Base-by-base conservation (phyloP, 2,888 invertebrate species). In the Drosophila kambysellisi region DNA sequence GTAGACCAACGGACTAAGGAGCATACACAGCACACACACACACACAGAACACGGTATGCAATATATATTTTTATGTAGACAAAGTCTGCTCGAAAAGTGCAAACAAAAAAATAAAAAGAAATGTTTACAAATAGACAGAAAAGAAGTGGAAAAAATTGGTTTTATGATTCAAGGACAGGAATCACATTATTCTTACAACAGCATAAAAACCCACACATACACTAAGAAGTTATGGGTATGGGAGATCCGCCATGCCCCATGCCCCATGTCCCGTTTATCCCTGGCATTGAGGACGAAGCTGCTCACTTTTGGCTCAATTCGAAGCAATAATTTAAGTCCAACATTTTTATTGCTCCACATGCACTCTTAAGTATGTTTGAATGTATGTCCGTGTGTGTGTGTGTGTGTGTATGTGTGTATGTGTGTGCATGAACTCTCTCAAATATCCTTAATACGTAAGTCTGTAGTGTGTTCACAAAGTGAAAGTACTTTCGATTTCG, bases 111-210 rank as follows among this genome's bases (percentile, higher is more conserved):
- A 58, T 66, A 60, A 67, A 83, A 77, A 69, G 66, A 73, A 74
- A 69, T 65, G 68, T 70, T 70, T 73, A 79, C 81, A 85, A 68
- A 76, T 79, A 76, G 69, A 85, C 88, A 88, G 82, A 83, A 83
- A 76, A 83, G 81, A 83, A 86, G 81, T 87, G 72, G 72, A 76
- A 89, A 85, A 92, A 91, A 92, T 91, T 88, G 91, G 89, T 92
- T 91, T 92, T 92, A 92, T 92, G 92, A 92, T 92, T 92, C 92
- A 92, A 92, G 92, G 92, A 92, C 92, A 92, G 92, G 91, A 92
- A 92, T 92, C 92, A 92, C 91, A 92, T 92, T 92, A 92, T 92
- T 89, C 91, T 91, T 90, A 84, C 81, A 90, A 76, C 78, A 88
- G 83, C 81, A 86, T 82, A 82, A 82, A 79, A 79, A 78, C 79